Conservation (phyloP, 2,113 vertebrate species). For the Vulpes ferrilata region DNA sequence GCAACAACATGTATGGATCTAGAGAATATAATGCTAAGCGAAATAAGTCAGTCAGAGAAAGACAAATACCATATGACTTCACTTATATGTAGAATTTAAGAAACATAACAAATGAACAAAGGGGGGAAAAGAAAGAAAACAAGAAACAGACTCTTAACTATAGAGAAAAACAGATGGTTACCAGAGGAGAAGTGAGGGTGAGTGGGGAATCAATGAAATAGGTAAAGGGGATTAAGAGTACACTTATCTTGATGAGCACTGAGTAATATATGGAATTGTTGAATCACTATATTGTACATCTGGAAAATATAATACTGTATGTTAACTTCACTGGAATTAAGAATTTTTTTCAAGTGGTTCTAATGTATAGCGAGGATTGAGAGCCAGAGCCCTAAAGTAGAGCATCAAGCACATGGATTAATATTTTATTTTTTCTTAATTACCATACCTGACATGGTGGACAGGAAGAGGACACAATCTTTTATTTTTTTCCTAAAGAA, state of each 20-base stretch:
- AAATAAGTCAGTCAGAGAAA: background rate
- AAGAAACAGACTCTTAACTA: background rate
- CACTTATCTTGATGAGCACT: background rate
- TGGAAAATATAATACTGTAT: background rate
- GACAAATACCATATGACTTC: background rate
- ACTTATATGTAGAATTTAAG: background rate
- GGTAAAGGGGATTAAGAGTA: background rate
- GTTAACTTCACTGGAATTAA: background rate
- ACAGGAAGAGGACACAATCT: background rate
- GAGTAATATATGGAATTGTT: background rate
- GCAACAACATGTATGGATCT: background rate
- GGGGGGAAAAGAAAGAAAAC: background rate
- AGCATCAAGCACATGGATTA: background rate
- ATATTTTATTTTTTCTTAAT: slow-evolving; percentile 42
- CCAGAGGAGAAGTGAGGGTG: background rate
- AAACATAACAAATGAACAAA: background rate
- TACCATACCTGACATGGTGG: background rate
- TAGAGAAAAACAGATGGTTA: background rate
- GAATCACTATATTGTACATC: background rate
- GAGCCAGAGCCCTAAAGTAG: background rate
- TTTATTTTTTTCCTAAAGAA: background rate
- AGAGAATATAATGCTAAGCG: background rate
- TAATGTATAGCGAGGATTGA: background rate
- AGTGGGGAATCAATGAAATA: background rate
- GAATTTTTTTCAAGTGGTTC: background rate